phyloP scores from a whole-genome alignment of 2,797 vertebrate genomes.

The Falco novaeseelandiae region DNA sequence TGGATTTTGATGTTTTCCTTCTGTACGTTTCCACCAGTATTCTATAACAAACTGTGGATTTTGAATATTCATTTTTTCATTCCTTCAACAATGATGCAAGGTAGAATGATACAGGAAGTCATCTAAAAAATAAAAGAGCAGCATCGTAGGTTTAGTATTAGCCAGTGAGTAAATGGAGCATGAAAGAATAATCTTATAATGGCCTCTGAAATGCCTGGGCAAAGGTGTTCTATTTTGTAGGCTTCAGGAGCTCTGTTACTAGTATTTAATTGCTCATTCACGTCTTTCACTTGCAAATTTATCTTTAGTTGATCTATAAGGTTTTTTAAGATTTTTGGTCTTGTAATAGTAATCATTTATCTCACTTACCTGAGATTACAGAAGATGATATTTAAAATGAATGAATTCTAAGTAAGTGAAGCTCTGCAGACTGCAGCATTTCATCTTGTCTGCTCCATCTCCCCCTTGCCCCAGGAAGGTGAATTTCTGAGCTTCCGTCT shows the following conservation, averaged over 20 bases:
- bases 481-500: background rate
- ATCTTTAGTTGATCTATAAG: background rate
- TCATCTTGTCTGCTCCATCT: background rate
- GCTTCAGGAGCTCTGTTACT: background rate
- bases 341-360: background rate
- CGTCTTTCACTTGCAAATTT: background rate
- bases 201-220: background rate
- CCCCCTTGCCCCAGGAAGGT: background rate
- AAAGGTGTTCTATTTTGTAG: background rate
- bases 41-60: background rate
- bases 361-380: background rate
- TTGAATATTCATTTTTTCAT: background rate
- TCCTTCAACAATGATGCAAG: background rate
- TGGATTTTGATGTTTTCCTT: background rate
- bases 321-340: background rate
- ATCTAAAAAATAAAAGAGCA: background rate
- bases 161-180: background rate
- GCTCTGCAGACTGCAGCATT: background rate
- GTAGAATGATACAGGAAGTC: background rate
- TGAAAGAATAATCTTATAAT: background rate
- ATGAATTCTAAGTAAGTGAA: background rate
- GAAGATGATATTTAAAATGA: background rate
- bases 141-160: background rate
- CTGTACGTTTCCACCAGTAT: background rate
- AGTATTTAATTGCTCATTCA: background rate